These are phyloP conservation scores for Capitulum mitella DNA, from an alignment of 2,888 invertebrate species.

Conservation along the genomic window DNA sequence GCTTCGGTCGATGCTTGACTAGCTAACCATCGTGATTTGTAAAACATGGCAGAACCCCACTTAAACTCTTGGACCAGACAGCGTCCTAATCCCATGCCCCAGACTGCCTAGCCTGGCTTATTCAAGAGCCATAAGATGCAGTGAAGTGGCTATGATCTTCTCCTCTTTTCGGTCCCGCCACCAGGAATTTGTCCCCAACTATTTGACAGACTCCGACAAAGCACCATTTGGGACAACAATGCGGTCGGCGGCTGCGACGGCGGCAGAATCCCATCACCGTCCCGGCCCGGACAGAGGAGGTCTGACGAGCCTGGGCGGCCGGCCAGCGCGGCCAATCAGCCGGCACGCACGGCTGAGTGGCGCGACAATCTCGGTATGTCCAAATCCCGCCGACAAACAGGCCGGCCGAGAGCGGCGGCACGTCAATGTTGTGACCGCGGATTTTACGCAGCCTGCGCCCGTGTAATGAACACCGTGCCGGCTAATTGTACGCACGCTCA, in stretches of 20 bases:
- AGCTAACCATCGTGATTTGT: no score
- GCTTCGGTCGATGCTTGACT: no score
- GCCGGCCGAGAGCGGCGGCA: neutral
- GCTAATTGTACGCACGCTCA: neutral
- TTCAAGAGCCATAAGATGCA: neutral
- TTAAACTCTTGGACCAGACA: no score
- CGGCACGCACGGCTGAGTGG: neutral
- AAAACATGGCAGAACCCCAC: no score
- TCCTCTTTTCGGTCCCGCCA: neutral
- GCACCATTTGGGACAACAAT: neutral
- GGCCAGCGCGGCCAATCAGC: neutral
- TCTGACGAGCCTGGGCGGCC: neutral
- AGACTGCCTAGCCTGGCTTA: no score
- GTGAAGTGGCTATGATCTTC: neutral
- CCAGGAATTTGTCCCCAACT: neutral
- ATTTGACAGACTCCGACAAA: slow-evolving; percentile 17
- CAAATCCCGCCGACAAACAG: slow-evolving; percentile 1
- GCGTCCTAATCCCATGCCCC: no score
- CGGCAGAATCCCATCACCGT: neutral
- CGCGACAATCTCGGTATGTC: neutral
- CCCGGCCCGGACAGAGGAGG: neutral
- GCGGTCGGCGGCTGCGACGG: neutral
- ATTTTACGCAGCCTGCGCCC: slow-evolving; percentile 2
- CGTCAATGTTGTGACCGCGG: slow-evolving; percentile 15
- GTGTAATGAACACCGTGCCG: neutral